Percentiles rank a stretch among this genome's conserved stretches.
Evolutionary conservation across 2,888 invertebrate genomes (phyloP).

Genomic region (Hypercompe scribonia): DNA sequence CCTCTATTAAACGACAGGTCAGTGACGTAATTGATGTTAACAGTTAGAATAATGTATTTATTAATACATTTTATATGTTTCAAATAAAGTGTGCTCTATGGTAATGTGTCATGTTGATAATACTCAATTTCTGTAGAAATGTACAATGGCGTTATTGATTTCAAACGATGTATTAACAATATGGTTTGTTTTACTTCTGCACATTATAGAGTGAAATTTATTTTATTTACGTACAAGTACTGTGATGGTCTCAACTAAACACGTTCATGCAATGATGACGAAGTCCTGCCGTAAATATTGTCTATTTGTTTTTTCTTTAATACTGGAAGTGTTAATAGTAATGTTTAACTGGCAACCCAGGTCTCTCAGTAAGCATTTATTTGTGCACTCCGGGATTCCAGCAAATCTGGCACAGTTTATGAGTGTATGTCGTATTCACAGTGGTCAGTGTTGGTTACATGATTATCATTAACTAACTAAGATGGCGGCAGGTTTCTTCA

Average conservation of each 20-base stretch:
- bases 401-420: too few species aligned
- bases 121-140: not conserved
- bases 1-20: not conserved
- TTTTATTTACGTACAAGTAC: too few species aligned
- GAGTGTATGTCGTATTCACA: too few species aligned
- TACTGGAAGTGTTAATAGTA: too few species aligned
- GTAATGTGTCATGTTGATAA: not conserved
- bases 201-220: not conserved
- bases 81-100: not conserved
- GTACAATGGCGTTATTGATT: not conserved
- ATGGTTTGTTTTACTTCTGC: too few species aligned
- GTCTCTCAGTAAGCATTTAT: too few species aligned
- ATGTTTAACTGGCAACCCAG: too few species aligned
- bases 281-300: not conserved
- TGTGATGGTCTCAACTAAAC: not conserved
- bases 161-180: too few species aligned
- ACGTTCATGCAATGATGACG: not conserved
- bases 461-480: too few species aligned
- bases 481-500: not conserved
- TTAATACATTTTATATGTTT: not conserved
- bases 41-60: not conserved
- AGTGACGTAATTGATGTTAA: not conserved
- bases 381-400: too few species aligned
- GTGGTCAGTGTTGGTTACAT: not conserved
- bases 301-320: too few species aligned